These are phyloP conservation scores for Stegodyphus mimosarum DNA, from an alignment of 1,140 invertebrate genomes.

Conservation along the genomic window DNA sequence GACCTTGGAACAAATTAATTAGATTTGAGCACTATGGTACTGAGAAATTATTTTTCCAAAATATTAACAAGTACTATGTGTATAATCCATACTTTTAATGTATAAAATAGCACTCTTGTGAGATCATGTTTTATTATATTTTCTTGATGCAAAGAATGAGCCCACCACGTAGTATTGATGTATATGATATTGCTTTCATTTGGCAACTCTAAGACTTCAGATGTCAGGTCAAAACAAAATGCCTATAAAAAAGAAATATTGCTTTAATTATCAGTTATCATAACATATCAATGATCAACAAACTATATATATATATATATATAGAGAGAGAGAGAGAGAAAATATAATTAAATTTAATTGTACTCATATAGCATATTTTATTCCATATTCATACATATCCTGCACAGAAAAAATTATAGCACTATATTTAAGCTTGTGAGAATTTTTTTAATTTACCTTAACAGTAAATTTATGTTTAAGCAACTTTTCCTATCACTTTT, in stretches of 20 bases:
- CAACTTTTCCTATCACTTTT: no score
- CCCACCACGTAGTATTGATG: conserved; percentile 16
- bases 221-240: background rate
- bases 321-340: background rate
- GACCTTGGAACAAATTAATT: background rate
- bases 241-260: background rate
- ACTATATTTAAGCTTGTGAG: no score
- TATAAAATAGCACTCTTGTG: background rate
- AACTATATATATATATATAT: background rate
- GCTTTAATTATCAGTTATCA: background rate
- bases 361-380: background rate
- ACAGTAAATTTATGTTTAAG: no score
- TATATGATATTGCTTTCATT: conserved; percentile 15
- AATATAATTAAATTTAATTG: background rate
- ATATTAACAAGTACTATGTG: background rate
- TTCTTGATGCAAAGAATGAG: conserved; percentile 28
- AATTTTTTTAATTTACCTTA: no score
- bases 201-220: background rate
- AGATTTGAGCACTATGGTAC: background rate
- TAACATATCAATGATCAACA: background rate
- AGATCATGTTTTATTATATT: background rate
- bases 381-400: background rate
- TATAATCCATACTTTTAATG: conserved; percentile 24
- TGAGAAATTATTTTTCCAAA: background rate
- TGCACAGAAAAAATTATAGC: background rate